Base-by-base conservation (phyloP, 1,140 invertebrate species). In the Macrotrachela quadricornifera region DNA sequence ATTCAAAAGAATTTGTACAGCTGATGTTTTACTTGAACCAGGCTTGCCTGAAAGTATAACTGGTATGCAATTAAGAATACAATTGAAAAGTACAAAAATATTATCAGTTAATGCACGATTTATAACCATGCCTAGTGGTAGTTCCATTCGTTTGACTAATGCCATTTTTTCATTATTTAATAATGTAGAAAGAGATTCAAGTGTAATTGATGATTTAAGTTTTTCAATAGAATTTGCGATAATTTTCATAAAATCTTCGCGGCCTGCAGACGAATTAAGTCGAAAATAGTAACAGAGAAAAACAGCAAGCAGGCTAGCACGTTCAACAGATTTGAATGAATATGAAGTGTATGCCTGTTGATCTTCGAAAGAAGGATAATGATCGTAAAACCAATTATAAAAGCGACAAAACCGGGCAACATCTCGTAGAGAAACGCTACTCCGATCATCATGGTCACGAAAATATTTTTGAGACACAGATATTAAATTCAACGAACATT, bases 381-480 rank as follows among this genome's bases (percentile, higher is more conserved):
- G n/a, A n/a, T 30, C 8, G 21, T 4, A 8, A 30, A 30, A 30
- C 62, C 60, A 62, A 21, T 47, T 48, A 14, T 55, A 50, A 9
- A 63, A 44, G 48, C 43, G 46, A 46, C 46, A 57, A 47, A 60
- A 59, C 38, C 61, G 41, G 6, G 58, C 49, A 10, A 61, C 55
- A 56, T 62, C 61, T n/a, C 61, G 56, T n/a, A 62, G 48, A 49
- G 60, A 61, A 0, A 62, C 60, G 55, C 55, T 54, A 46, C 45
- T 6, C 21, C 37, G 1, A 60, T 36, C n/a, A 56, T 40, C 18
- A 54, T 40, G 4, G 40, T 36, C 15, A 43, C 58, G 36, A 0
- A 61, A 56, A 52, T 60, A 60, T 0, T 50, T 30, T 40, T 62
- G 61, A 6, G 58, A 59, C 14, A 46, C 45, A 1, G 48, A 41